Conservation (phyloP, 2,888 invertebrate genomes). For the Autographa pulchrina region DNA sequence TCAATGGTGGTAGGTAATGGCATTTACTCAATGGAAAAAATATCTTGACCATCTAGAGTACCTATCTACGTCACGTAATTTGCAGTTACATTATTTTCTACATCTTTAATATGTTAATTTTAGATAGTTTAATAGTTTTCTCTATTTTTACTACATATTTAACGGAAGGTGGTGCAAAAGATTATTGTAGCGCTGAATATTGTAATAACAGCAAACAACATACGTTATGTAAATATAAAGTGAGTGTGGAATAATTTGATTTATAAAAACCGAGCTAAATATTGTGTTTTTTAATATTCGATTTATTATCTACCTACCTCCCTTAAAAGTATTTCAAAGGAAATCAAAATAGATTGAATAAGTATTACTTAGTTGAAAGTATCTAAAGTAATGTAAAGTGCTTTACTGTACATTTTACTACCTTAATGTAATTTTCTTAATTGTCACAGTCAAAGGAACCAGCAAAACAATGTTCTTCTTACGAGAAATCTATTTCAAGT, state of each 20-base stretch:
- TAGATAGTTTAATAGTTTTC: constrained; percentile 52
- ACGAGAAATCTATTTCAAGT: constrained; percentile 71
- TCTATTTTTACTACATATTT: constrained; percentile 44
- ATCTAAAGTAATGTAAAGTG: neutral
- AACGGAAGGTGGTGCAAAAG: constrained; percentile 58
- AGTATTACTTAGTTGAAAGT: neutral
- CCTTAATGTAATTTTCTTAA: neutral
- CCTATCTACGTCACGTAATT: constrained; percentile 2
- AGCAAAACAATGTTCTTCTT: constrained; percentile 71
- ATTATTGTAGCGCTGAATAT: constrained; percentile 69
- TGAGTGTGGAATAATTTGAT: constrained; percentile 54
- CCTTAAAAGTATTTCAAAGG: neutral
- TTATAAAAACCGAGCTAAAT: neutral
- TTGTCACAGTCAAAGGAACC: constrained; percentile 67
- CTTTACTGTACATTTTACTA: neutral
- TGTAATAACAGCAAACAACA: constrained; percentile 74
- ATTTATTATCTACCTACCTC: neutral
- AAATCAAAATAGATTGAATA: neutral
- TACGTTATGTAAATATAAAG: constrained; percentile 76
- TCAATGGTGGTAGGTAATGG: no score
- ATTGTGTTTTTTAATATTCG: neutral
- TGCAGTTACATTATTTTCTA: constrained; percentile 29
- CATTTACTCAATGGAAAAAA: no score
- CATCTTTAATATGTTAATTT: constrained; percentile 36
- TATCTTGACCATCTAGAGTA: constrained; percentile 48